Percentiles rank a stretch among this genome's conserved stretches.
Conservation (phyloP, 2,888 invertebrate genomes). For the Coleophora flavipennella region DNA sequence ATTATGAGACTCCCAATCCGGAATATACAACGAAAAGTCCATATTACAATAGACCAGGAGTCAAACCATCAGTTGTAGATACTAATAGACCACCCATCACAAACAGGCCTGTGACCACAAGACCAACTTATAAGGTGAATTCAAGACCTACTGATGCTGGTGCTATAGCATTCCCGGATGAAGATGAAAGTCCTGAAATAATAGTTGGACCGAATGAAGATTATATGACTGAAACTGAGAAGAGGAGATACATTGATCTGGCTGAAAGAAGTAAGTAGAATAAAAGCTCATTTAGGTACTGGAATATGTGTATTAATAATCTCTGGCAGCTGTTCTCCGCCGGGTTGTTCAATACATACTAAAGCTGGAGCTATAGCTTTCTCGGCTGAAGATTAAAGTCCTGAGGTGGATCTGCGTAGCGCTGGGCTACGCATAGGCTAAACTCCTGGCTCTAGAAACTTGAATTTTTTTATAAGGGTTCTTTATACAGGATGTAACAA, state of each 20-base stretch:
- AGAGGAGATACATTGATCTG: slow-evolving; percentile 36
- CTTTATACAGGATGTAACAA: too few species aligned
- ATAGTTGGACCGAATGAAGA: slow-evolving; percentile 47
- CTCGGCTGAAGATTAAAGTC: too few species aligned
- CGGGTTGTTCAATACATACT: too few species aligned
- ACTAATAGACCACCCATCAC: slow-evolving; percentile 50
- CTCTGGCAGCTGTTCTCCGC: too few species aligned
- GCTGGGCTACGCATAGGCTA: too few species aligned
- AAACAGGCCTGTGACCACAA: slow-evolving; percentile 25
- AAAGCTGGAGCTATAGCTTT: too few species aligned
- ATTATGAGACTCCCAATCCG: slow-evolving; percentile 9
- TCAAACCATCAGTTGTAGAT: slow-evolving; percentile 37
- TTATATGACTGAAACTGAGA: slow-evolving; percentile 40
- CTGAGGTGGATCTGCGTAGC: too few species aligned
- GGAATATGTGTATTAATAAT: too few species aligned
- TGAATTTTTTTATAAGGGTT: too few species aligned
- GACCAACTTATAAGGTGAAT: slow-evolving; percentile 14
- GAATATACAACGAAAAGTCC: slow-evolving; percentile 25
- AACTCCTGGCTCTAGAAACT: too few species aligned
- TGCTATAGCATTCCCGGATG: slow-evolving; percentile 15
- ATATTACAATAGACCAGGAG: slow-evolving; percentile 34
- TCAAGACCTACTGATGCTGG: slow-evolving; percentile 18
- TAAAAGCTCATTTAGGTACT: too few species aligned
- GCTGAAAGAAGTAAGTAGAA: slow-evolving; percentile 47
- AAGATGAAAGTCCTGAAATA: slow-evolving; percentile 27